Conservation (phyloP, 2,113 vertebrate genomes). For the Lethenteron camtschaticum region DNA sequence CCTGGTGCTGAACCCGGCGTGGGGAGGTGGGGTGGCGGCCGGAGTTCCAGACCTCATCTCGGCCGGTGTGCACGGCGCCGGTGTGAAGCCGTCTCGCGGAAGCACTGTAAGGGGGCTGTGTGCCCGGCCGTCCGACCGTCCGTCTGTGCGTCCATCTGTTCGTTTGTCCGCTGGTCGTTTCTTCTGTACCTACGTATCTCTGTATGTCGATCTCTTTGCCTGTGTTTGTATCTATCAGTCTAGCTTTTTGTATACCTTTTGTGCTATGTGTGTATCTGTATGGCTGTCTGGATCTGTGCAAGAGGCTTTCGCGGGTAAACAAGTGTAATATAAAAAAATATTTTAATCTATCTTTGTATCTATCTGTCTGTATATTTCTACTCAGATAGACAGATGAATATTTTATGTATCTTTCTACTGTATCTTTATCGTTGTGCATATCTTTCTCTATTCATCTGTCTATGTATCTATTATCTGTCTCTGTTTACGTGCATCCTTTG, state of each 20-base stretch:
- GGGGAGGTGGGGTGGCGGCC: too few species aligned
- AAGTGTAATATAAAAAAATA: background rate
- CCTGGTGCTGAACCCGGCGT: too few species aligned
- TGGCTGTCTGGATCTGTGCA: too few species aligned
- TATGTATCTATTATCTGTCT: background rate
- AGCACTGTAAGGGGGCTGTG: too few species aligned
- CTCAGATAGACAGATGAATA: background rate
- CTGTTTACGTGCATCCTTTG: background rate
- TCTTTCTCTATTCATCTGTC: background rate
- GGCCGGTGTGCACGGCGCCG: too few species aligned
- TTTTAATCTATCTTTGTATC: background rate
- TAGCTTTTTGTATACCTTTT: too few species aligned
- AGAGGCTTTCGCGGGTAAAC: too few species aligned
- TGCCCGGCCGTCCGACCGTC: too few species aligned
- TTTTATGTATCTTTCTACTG: background rate
- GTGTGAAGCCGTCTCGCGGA: too few species aligned
- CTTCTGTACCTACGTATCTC: background rate
- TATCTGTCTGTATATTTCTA: background rate
- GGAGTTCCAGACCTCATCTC: too few species aligned
- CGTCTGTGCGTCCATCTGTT: too few species aligned
- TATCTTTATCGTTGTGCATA: background rate
- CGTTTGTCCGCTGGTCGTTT: background rate
- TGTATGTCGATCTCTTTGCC: background rate
- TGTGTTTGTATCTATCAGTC: background rate
- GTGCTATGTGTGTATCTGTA: too few species aligned